A percentile compares a stretch with the other conserved stretches of the same genome.
Conservation (phyloP, 2,797 vertebrate genomes). For the Hylomyscus alleni region DNA sequence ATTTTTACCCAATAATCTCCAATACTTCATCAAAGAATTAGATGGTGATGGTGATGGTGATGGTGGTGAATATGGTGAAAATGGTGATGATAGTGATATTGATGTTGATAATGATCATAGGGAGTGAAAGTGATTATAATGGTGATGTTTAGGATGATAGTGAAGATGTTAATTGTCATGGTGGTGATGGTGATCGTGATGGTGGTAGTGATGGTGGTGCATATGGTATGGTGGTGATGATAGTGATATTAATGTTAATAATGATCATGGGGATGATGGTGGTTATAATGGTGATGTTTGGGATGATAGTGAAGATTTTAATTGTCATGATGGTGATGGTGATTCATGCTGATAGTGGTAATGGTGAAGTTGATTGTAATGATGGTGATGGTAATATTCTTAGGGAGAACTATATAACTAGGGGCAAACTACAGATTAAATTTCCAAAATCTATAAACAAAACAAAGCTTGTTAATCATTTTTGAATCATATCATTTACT, state of each 20-base stretch:
- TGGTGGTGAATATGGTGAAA: neutral
- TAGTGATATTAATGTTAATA: neutral
- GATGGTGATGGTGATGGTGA: neutral
- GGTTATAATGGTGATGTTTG: neutral
- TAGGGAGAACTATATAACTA: slow-evolving; percentile 16
- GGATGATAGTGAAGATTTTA: neutral
- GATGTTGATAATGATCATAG: neutral
- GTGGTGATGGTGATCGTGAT: neutral
- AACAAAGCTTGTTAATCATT: neutral
- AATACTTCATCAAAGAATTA: slow-evolving; percentile 25
- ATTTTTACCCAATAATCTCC: neutral
- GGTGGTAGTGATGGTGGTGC: neutral
- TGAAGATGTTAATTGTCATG: neutral
- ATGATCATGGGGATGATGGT: neutral
- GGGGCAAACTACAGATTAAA: slow-evolving; percentile 60
- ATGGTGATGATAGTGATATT: neutral
- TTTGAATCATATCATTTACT: slow-evolving; percentile 75
- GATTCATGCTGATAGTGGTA: neutral
- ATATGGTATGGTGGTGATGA: neutral
- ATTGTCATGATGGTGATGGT: neutral
- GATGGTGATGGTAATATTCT: neutral
- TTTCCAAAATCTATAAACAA: slow-evolving; percentile 58
- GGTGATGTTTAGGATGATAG: neutral
- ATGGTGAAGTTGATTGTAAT: neutral
- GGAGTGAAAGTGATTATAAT: neutral